A percentile compares a stretch with the other conserved stretches of the same genome.
Conservation (phyloP, 1,140 invertebrate genomes). For the Drosophila cardini region DNA sequence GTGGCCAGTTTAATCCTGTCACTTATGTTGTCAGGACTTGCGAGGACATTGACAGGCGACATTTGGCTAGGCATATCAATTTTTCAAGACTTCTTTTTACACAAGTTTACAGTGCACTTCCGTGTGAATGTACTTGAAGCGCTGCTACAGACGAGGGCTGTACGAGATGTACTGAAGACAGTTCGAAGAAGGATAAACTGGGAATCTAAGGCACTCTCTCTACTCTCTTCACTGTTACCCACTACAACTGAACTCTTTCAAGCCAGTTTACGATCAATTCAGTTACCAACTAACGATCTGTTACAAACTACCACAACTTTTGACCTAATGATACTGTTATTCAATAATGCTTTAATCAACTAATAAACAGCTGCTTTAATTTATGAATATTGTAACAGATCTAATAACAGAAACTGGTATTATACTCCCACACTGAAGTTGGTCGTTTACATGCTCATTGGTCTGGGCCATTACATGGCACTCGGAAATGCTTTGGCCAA, state of each 20-base stretch:
- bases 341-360: constrained; percentile 16
- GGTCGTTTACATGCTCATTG: constrained; percentile 26
- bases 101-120: constrained; percentile 60
- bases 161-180: background rate
- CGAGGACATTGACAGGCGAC: constrained; percentile 28
- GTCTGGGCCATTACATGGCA: constrained; percentile 57
- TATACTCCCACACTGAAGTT: constrained; percentile 48
- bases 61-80: constrained; percentile 34
- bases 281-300: background rate
- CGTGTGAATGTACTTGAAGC: constrained; percentile 48
- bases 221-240: too few relatives aligned
- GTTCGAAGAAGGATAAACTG: too few relatives aligned
- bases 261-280: constrained; percentile 2
- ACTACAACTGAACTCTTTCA: background rate
- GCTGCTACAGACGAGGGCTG: constrained; percentile 47
- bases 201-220: too few relatives aligned
- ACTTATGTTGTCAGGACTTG: constrained; percentile 54
- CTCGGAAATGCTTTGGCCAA: constrained; percentile 53
- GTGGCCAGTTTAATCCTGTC: constrained; percentile 73
- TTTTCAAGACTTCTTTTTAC: constrained; percentile 56
- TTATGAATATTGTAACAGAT: constrained; percentile 18
- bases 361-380: background rate
- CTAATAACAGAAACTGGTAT: background rate
- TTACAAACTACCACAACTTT: constrained; percentile 1
- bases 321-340: constrained; percentile 15